These are phyloP conservation scores for Drosophila bocqueti DNA, from an alignment of 1,140 invertebrate genomes.

Conservation along the genomic window DNA sequence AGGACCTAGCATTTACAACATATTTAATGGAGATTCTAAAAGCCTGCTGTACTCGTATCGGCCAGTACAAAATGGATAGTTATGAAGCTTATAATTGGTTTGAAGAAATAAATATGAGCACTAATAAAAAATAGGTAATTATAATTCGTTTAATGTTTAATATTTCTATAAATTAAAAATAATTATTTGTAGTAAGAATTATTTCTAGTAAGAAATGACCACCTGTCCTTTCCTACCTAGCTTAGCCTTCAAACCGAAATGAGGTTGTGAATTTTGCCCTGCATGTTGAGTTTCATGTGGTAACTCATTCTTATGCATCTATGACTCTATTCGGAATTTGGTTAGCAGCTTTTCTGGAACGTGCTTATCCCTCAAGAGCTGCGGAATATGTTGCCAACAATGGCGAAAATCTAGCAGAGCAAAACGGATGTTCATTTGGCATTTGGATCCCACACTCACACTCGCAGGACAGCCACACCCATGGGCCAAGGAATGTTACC, in stretches of 20 bases:
- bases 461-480: conserved; percentile 6
- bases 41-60: neutral
- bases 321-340: conserved; percentile 19
- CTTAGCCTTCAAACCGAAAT: neutral
- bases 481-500: conserved; percentile 42
- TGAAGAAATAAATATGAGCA: neutral
- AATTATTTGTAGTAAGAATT: neutral
- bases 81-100: neutral
- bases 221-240: neutral
- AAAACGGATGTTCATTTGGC: conserved; percentile 58
- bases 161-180: too few species aligned
- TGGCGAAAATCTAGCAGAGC: conserved; percentile 41
- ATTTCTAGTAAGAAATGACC: neutral
- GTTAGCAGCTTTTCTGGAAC: conserved; percentile 24
- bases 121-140: too few species aligned
- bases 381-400: conserved; percentile 33
- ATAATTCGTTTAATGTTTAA: neutral
- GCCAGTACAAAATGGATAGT: neutral
- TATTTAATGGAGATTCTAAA: neutral
- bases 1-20: neutral
- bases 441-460: conserved; percentile 27
- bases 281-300: neutral
- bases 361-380: conserved; percentile 19
- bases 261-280: neutral
- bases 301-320: conserved; percentile 30